Evolutionary conservation across 1,140 invertebrate genomes (phyloP), one percentile per base, ranked within the genome.

Genomic region (Drosophila equinoxialis): DNA sequence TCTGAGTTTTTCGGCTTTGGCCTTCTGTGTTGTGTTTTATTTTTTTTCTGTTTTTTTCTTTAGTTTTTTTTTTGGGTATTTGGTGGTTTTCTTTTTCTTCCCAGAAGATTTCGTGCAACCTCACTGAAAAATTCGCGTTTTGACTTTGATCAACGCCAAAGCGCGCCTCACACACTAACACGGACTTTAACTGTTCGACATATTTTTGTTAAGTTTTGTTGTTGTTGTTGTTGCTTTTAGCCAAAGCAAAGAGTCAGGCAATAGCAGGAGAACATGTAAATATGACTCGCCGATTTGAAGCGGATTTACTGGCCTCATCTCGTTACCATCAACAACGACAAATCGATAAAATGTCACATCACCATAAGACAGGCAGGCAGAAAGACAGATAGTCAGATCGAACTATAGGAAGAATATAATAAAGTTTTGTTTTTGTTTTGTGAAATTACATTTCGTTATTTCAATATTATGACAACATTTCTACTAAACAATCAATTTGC

Each of bases 111-210:
- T 87, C 74, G 71, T 73, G 84, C 77, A 89, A 65, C 74, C 71
- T 75, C 77, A 77, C 77, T 62, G 59, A 78, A 89, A 81, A 83
- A 87, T 80, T 75, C 72, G 73, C 75, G 77, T 71, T 30, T 69
- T 67, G 66, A 68, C 14, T 82, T 62, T 77, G 71, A 84, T 84
- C 82, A 71, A 85, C 70, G 61, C 55, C 67, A 65, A 68, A 71
- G 77, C 79, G 37, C 37, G 37, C 37, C 37, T 39, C 68, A 20
- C 51, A 76, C 33, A 8, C 57, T 72, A 68, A 69, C 59, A 41
- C 26, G 17, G 41, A 64, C 14, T 60, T 65, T 42, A 42, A 66
- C 37, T 39, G 23, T 67, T 63, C 62, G 55, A 69, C 65, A 69
- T 65, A 69, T 69, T 65, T 51, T 30, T 30, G 2, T 26, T 26